Evolutionary conservation across 2,113 vertebrate species (phyloP).

Genomic region (Pelmatolapia mariae): DNA sequence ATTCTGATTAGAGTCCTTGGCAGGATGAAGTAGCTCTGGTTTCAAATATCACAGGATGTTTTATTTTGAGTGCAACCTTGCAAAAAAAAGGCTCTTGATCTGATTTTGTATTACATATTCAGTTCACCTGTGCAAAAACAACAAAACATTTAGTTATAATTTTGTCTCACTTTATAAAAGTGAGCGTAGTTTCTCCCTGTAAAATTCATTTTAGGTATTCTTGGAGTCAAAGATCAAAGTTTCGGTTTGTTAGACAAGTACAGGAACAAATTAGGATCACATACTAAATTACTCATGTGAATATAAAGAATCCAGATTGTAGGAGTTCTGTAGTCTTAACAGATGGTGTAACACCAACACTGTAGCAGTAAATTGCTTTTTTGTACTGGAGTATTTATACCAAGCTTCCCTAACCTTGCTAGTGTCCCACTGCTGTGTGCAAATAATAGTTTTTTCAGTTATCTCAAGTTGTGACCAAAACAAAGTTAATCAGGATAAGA

Average conservation of each 20-base stretch:
- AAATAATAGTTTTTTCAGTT: conserved; percentile 17
- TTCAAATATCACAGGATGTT: not conserved
- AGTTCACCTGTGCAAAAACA: not conserved
- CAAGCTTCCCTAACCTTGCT: conserved; percentile 18
- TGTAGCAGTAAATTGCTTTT: conserved; percentile 61
- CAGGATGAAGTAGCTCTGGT: not conserved
- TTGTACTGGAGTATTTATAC: conserved; percentile 68
- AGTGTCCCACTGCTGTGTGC: conserved; percentile 20
- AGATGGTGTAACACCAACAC: conserved; percentile 69
- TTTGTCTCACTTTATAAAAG: not conserved
- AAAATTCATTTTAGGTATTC: not conserved
- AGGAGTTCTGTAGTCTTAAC: conserved; percentile 49
- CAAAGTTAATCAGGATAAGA: not conserved
- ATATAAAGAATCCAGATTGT: conserved; percentile 24
- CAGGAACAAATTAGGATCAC: not conserved
- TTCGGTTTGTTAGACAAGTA: not conserved
- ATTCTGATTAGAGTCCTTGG: conserved; percentile 15
- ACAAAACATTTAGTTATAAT: not conserved
- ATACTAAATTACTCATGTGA: not conserved
- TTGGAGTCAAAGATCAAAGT: not conserved
- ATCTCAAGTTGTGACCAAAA: not conserved
- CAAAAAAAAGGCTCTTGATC: not conserved
- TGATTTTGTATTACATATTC: not conserved
- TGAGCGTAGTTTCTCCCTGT: not conserved
- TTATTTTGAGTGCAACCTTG: not conserved